Percentiles rank a stretch among this genome's conserved stretches.
These are phyloP conservation scores for Holotrichia oblita DNA, from an alignment of 1,140 invertebrate species.

Conservation along the genomic window DNA sequence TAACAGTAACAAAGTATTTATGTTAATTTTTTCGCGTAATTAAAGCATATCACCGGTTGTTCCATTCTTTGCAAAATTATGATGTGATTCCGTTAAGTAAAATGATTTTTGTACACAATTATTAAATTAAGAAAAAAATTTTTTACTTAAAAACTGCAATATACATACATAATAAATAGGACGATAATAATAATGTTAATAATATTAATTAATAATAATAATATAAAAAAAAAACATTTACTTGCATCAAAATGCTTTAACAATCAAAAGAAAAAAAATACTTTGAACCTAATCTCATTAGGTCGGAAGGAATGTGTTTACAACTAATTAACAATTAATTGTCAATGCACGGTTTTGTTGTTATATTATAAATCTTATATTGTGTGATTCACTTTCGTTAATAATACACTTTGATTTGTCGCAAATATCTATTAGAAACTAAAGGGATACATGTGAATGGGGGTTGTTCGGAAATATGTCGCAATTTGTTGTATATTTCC, in stretches of 20 bases:
- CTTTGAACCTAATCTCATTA: slow-evolving; percentile 52
- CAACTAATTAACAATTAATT: slow-evolving; percentile 46
- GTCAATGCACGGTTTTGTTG: slow-evolving; percentile 24
- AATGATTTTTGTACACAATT: slow-evolving; percentile 1
- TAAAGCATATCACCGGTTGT: too few species aligned
- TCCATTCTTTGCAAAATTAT: too few species aligned
- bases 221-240: slow-evolving; percentile 51
- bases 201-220: background rate
- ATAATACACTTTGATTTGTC: slow-evolving; percentile 16
- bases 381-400: slow-evolving; percentile 30
- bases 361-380: background rate
- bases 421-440: background rate
- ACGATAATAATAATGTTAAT: slow-evolving; percentile 41
- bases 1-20: too few species aligned
- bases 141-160: slow-evolving; percentile 18
- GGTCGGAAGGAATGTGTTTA: slow-evolving; percentile 53
- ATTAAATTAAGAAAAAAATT: background rate
- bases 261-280: slow-evolving; percentile 52
- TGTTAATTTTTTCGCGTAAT: too few species aligned
- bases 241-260: slow-evolving; percentile 56
- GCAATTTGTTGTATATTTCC: too few species aligned
- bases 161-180: slow-evolving; percentile 38
- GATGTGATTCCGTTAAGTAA: background rate
- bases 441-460: too few species aligned
- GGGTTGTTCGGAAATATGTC: too few species aligned